These are phyloP conservation scores for Eubasilissa regina DNA, from an alignment of 1,140 invertebrate genomes.

Conservation along the genomic window DNA sequence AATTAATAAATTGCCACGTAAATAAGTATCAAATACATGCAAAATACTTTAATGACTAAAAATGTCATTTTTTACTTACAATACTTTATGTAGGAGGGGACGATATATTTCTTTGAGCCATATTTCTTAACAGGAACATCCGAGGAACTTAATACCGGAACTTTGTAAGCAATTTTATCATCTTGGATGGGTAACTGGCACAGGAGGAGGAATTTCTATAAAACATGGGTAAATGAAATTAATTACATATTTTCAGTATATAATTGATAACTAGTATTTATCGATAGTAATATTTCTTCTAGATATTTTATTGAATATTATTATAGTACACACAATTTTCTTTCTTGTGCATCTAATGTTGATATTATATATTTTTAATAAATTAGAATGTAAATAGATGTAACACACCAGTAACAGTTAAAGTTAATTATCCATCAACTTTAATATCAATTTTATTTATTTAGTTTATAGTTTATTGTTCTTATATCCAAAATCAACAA, in stretches of 20 bases:
- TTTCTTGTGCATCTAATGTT: neutral
- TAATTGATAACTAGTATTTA: constrained; percentile 8
- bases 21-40: too few species aligned
- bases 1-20: too few species aligned
- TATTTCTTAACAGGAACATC: constrained; percentile 77
- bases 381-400: neutral
- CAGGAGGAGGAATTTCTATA: constrained; percentile 94
- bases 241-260: constrained; percentile 10
- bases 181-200: constrained; percentile 95
- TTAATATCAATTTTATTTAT: too few species aligned
- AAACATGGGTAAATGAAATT: constrained; percentile 79
- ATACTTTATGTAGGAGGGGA: too few species aligned
- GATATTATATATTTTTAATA: too few species aligned
- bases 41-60: too few species aligned
- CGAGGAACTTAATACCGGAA: constrained; percentile 89
- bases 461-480: too few species aligned
- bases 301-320: constrained; percentile 33
- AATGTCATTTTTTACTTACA: too few species aligned
- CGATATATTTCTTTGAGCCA: neutral
- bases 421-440: too few species aligned
- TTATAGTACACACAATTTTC: neutral
- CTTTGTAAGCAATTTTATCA: constrained; percentile 93
- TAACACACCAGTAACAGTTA: too few species aligned
- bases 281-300: neutral
- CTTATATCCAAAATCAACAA: too few species aligned